These are phyloP conservation scores for Emydoidea blandingii DNA, from an alignment of 2,797 vertebrate species.

Conservation along the genomic window DNA sequence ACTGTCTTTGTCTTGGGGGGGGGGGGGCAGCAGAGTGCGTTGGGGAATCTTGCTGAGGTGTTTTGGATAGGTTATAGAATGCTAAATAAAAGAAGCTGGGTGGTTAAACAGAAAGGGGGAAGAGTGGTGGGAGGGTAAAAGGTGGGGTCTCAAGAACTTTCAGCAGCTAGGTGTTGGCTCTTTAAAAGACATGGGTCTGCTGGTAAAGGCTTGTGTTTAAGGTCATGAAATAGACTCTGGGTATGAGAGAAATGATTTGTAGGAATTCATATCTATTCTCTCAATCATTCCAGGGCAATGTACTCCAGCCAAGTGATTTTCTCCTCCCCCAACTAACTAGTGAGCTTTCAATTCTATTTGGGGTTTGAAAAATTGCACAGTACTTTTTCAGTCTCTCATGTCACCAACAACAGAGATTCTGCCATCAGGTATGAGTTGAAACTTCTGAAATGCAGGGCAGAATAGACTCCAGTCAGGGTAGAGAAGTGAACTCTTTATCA, in stretches of 20 bases:
- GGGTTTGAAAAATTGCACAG: slow-evolving; percentile 10
- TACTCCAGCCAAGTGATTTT: background rate
- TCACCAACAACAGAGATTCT: background rate
- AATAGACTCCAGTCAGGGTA: background rate
- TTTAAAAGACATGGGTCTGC: background rate
- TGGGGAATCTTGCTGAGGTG: background rate
- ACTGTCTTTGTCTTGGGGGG: background rate
- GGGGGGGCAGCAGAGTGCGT: background rate
- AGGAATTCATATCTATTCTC: background rate
- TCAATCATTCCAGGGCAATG: background rate
- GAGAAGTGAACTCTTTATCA: background rate
- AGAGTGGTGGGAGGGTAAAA: background rate
- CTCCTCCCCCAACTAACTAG: background rate
- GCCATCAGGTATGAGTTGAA: background rate
- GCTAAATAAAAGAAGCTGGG: background rate
- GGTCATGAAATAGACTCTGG: fast-evolving
- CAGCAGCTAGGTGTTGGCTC: background rate
- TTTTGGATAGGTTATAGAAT: background rate
- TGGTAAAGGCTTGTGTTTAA: background rate
- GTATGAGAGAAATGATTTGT: fast-evolving
- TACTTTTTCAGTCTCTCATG: background rate
- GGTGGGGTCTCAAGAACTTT: background rate
- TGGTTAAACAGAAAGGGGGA: background rate
- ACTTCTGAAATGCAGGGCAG: background rate
- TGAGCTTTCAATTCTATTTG: background rate